Percentiles rank a stretch among this genome's conserved stretches.
These are phyloP conservation scores for Madoqua kirkii DNA, from an alignment of 2,113 vertebrate genomes.

Conservation along the genomic window DNA sequence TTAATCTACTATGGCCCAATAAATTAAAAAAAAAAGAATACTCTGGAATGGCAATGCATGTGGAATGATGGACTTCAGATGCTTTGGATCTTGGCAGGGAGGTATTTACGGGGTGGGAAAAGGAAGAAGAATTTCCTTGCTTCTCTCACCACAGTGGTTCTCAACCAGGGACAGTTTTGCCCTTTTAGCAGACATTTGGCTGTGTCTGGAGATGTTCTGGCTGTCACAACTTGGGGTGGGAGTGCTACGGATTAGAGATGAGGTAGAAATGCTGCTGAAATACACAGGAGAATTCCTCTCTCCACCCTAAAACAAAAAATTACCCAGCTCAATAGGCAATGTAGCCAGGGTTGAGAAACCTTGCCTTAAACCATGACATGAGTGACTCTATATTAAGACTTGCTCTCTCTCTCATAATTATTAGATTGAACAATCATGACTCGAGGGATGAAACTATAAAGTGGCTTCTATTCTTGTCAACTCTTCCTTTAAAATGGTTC, in stretches of 20 bases:
- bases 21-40: background rate
- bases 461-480: background rate
- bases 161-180: background rate
- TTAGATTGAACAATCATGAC: background rate
- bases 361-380: background rate
- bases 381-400: background rate
- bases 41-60: background rate
- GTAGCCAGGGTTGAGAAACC: background rate
- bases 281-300: background rate
- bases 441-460: background rate
- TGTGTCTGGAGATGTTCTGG: background rate
- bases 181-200: background rate
- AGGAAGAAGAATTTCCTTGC: background rate
- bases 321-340: background rate
- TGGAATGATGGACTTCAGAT: background rate
- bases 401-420: background rate
- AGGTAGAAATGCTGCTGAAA: background rate
- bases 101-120: background rate
- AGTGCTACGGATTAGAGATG: background rate
- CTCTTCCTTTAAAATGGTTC: background rate
- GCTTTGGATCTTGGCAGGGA: background rate
- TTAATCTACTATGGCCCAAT: background rate
- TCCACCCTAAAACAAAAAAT: background rate
- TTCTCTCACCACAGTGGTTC: background rate
- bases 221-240: background rate